These are phyloP conservation scores for Metalampra italica DNA, from an alignment of 2,888 invertebrate genomes.

Conservation along the genomic window DNA sequence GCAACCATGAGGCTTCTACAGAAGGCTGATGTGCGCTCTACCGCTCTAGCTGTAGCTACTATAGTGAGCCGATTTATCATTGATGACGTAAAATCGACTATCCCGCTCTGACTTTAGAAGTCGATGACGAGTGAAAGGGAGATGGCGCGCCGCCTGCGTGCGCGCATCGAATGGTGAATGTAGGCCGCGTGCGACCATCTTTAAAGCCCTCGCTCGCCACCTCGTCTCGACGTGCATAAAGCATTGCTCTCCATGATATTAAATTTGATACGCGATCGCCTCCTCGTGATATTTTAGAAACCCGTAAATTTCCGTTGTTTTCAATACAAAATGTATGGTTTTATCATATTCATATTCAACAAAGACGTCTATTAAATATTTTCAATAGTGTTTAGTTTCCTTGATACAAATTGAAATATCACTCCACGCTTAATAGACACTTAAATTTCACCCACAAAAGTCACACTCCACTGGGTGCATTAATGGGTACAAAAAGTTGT, in stretches of 20 bases:
- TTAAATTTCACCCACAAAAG: conserved; percentile 5
- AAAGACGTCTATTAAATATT: too few relatives aligned
- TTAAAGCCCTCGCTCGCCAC: conserved; percentile 64
- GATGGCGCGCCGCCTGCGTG: conserved; percentile 47
- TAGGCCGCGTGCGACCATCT: conserved; percentile 74
- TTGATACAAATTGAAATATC: neutral
- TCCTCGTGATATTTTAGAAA: neutral
- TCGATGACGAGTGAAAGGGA: conserved; percentile 43
- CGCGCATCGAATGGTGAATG: conserved; percentile 71
- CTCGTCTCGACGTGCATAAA: conserved; percentile 60
- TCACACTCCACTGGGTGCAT: conserved; percentile 9
- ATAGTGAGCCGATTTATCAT: conserved; percentile 42
- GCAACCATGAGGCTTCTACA: conserved; percentile 44
- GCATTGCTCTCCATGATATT: conserved; percentile 43
- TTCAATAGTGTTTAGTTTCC: neutral
- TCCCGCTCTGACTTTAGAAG: conserved; percentile 34
- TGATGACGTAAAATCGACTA: conserved; percentile 40
- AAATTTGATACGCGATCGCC: neutral
- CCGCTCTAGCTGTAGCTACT: conserved; percentile 10
- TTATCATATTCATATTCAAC: too few relatives aligned
- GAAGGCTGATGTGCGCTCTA: conserved; percentile 42
- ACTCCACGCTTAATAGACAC: neutral
- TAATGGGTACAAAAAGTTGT: conserved; percentile 6
- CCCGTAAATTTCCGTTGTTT: too few relatives aligned
- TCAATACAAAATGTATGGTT: too few relatives aligned